phyloP scores from a whole-genome alignment of 1,140 invertebrate genomes.

The Neodiprion lecontei region DNA sequence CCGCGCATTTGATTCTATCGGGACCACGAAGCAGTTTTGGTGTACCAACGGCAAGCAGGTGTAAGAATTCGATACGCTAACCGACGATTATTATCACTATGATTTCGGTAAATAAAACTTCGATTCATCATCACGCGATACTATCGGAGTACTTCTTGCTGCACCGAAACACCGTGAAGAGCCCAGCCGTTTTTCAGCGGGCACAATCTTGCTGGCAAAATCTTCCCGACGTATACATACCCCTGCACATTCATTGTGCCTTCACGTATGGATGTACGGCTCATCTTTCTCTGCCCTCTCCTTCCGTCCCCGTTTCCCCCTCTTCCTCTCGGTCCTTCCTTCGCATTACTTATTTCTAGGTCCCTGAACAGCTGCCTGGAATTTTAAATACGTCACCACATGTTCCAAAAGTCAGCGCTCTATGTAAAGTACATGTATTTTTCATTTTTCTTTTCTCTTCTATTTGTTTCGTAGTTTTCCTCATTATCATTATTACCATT shows the following conservation, averaged over 20 bases:
- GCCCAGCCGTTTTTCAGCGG: too few relatives aligned
- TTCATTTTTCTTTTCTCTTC: background rate
- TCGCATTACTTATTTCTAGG: slow-evolving; percentile 6
- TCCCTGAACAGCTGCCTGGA: slow-evolving; percentile 3
- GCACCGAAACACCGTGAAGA: background rate
- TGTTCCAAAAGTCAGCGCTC: slow-evolving; percentile 5
- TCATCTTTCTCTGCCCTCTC: too few relatives aligned
- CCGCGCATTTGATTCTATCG: too few relatives aligned
- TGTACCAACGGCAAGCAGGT: too few relatives aligned
- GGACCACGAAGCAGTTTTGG: too few relatives aligned
- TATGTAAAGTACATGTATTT: background rate
- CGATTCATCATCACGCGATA: background rate
- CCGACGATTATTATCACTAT: too few relatives aligned
- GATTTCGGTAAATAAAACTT: too few relatives aligned
- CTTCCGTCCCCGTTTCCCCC: background rate
- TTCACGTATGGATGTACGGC: too few relatives aligned
- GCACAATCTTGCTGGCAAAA: too few relatives aligned
- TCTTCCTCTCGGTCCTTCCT: background rate
- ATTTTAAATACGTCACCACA: slow-evolving; percentile 15
- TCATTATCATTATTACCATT: background rate
- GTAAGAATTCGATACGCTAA: too few relatives aligned
- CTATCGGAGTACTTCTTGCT: background rate
- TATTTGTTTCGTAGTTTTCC: background rate
- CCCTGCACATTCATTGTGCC: too few relatives aligned
- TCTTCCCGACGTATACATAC: too few relatives aligned